phyloP scores from a whole-genome alignment of 2,888 invertebrate genomes.

The Caenorhabditis sp. region DNA sequence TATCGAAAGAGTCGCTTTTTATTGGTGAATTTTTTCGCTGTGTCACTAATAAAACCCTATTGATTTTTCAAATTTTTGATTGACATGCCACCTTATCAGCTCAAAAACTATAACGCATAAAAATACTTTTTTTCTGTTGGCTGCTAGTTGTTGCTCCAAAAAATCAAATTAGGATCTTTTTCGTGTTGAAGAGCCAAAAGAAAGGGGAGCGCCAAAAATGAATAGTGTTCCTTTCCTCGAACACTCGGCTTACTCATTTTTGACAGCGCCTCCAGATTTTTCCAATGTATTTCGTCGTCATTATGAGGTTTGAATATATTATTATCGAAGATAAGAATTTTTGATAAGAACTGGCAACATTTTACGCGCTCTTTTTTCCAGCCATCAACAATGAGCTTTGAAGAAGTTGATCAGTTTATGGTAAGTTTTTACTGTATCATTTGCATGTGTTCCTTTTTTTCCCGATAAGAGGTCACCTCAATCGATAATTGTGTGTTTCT shows the following conservation, averaged over 20 bases:
- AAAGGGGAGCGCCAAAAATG: neutral
- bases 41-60: too few species aligned
- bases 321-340: neutral
- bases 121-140: neutral
- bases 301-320: neutral
- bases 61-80: neutral
- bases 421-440: neutral
- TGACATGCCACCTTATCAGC: neutral
- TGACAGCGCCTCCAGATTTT: neutral
- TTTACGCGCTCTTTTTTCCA: neutral
- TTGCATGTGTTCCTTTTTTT: neutral
- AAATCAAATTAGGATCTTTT: neutral
- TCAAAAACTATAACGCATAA: neutral
- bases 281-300: neutral
- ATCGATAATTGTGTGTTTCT: neutral
- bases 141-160: neutral
- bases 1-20: too few species aligned
- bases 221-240: neutral
- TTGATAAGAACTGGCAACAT: neutral
- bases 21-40: too few species aligned
- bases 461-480: constrained; percentile 1
- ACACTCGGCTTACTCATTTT: neutral
- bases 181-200: neutral
- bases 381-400: neutral
- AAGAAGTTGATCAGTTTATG: neutral